Conservation (phyloP, 2,113 vertebrate species). For the Lophius piscatorius region DNA sequence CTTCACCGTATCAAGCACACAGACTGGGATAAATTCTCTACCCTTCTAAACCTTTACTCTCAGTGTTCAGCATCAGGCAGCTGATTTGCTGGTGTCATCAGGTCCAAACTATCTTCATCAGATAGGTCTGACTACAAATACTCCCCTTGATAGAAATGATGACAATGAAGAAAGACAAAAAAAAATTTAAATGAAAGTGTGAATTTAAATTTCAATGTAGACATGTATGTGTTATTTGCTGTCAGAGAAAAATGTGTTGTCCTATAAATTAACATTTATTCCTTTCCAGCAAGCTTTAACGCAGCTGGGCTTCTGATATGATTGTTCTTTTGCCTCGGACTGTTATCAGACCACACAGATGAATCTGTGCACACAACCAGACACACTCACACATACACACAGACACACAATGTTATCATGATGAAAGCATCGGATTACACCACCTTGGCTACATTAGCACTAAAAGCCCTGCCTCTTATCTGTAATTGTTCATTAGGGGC, state of each 20-base stretch:
- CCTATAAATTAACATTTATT: no score
- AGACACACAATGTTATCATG: conserved; percentile 50
- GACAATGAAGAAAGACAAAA: not conserved
- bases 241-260: no score
- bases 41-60: conserved; percentile 30
- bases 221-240: no score
- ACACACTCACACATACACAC: conserved; percentile 17
- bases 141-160: no score
- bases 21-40: conserved; percentile 8
- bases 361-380: conserved; percentile 27
- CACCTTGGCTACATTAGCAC: conserved; percentile 64
- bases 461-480: conserved; percentile 70
- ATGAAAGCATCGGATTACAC: conserved; percentile 67
- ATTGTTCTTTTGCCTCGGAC: conserved; percentile 43
- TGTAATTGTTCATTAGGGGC: conserved; percentile 68
- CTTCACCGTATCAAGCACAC: conserved; percentile 13
- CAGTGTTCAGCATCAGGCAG: no score
- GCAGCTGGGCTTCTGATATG: conserved; percentile 30
- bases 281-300: conserved; percentile 12
- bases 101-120: not conserved
- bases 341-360: conserved; percentile 60
- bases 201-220: conserved; percentile 1
- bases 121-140: not conserved
- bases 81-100: no score
- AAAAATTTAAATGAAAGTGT: not conserved